Percentiles rank a stretch among this genome's conserved stretches.
Conservation (phyloP, 1,140 invertebrate species). For the Drosophila virilis region DNA sequence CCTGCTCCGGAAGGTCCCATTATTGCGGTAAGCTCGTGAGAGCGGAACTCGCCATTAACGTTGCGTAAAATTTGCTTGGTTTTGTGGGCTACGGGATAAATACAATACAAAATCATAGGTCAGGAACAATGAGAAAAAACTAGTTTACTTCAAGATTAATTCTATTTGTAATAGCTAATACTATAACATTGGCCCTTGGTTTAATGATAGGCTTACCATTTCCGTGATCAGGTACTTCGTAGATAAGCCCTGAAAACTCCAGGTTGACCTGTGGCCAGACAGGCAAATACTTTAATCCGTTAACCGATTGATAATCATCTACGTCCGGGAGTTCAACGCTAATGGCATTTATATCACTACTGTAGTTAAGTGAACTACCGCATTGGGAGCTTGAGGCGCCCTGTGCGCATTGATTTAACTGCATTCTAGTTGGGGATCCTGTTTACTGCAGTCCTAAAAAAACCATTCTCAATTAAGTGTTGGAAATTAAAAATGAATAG, state of each 20-base stretch:
- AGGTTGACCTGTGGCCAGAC: slow-evolving; percentile 88
- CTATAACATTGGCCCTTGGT: too few species aligned
- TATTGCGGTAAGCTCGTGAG: slow-evolving; percentile 89
- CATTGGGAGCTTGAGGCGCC: slow-evolving; percentile 48
- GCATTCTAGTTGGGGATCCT: slow-evolving; percentile 40
- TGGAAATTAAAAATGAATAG: too few species aligned
- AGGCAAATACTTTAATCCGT: slow-evolving; percentile 86
- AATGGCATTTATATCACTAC: slow-evolving; percentile 78
- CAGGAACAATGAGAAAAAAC: background rate
- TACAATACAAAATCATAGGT: slow-evolving; percentile 51
- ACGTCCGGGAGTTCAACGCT: slow-evolving; percentile 62
- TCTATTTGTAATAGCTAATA: slow-evolving; percentile 50
- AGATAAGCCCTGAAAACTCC: slow-evolving; percentile 89
- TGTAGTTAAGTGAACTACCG: slow-evolving; percentile 69
- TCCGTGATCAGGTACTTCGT: slow-evolving; percentile 85
- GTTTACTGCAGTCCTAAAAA: background rate
- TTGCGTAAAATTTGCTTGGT: slow-evolving; percentile 65
- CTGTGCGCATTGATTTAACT: slow-evolving; percentile 4
- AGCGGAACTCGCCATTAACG: slow-evolving; percentile 80
- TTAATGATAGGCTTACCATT: slow-evolving; percentile 82
- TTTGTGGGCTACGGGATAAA: slow-evolving; percentile 35
- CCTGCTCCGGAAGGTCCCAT: slow-evolving; percentile 95
- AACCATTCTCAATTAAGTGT: too few species aligned
- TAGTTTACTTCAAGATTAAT: background rate
- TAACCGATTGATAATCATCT: slow-evolving; percentile 54